These are phyloP conservation scores for Cloeon dipterum DNA, from an alignment of 2,888 invertebrate species.

Conservation along the genomic window DNA sequence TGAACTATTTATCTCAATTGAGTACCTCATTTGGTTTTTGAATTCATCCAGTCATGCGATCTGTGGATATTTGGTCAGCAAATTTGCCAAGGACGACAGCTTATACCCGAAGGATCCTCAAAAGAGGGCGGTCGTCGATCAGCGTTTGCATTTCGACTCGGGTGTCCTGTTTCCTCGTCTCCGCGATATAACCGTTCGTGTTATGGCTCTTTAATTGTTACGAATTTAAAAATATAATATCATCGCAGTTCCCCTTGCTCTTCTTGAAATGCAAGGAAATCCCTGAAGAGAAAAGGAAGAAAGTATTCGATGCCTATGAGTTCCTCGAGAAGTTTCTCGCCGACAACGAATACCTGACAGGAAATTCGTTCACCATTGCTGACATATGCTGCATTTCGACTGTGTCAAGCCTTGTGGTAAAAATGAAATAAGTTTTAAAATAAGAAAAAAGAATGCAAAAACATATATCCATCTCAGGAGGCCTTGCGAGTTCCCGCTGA, in stretches of 20 bases:
- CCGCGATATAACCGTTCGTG: constrained; percentile 32
- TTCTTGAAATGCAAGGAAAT: constrained; percentile 31
- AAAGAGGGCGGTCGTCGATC: constrained; percentile 31
- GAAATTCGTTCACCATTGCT: constrained; percentile 34
- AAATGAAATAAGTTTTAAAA: no score
- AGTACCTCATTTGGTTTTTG: no score
- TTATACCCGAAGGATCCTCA: constrained; percentile 35
- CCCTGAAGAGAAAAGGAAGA: constrained; percentile 24
- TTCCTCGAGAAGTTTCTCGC: constrained; percentile 32
- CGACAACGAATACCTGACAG: constrained; percentile 33
- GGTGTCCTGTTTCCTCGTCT: constrained; percentile 35
- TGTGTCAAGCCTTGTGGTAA: constrained; percentile 28
- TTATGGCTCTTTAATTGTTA: background rate
- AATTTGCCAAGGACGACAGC: constrained; percentile 31
- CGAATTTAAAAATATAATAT: background rate
- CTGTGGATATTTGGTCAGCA: constrained; percentile 32
- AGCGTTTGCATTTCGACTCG: constrained; percentile 35
- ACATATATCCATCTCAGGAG: no score
- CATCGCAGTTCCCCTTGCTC: constrained; percentile 31
- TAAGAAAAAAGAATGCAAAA: no score
- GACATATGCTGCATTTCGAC: constrained; percentile 35
- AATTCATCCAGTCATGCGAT: constrained; percentile 35
- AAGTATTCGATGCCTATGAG: constrained; percentile 29
- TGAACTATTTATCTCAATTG: no score
- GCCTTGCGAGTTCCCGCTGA: background rate